Evolutionary conservation across 53 echinoderm and acorn worm genomes (phyloP).

Genomic region (Arbacia lixula): DNA sequence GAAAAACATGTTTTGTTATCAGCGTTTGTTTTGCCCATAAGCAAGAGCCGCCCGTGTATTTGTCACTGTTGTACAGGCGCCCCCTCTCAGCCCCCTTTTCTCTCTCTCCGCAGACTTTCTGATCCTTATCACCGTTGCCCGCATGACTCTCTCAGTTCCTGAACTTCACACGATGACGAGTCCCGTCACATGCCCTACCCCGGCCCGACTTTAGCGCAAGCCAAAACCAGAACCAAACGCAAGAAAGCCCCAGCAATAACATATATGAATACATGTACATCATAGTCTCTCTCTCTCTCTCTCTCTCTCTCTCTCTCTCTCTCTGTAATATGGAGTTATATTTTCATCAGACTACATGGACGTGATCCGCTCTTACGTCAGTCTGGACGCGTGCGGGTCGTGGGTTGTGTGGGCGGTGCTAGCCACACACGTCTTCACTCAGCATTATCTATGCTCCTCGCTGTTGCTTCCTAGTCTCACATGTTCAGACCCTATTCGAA

Average conservation of each 20-base stretch:
- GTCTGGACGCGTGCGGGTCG: no score
- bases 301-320: not conserved
- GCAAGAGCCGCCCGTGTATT: not conserved
- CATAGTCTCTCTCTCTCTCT: not conserved
- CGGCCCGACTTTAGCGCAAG: no score
- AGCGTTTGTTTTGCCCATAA: no score
- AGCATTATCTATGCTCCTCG: no score
- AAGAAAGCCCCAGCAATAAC: slow-evolving; percentile 11
- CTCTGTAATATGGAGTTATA: not conserved
- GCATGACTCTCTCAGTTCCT: slow-evolving; percentile 41
- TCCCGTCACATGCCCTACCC: slow-evolving; percentile 43
- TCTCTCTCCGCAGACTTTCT: slow-evolving; percentile 14
- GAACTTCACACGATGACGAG: slow-evolving; percentile 31
- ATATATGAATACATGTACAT: slow-evolving; percentile 6
- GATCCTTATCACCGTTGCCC: not conserved
- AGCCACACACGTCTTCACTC: no score
- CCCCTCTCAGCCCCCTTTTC: not conserved
- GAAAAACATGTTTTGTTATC: no score
- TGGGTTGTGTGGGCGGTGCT: no score
- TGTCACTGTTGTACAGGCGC: not conserved
- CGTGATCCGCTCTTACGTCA: no score
- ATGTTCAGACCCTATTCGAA: no score
- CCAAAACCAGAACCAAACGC: slow-evolving; percentile 25
- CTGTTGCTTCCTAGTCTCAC: no score
- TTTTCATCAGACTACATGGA: no score